A percentile compares a stretch with the other conserved stretches of the same genome.
phyloP scores from a whole-genome alignment of 2,797 vertebrate genomes.

The Melanotaenia maccullochi region DNA sequence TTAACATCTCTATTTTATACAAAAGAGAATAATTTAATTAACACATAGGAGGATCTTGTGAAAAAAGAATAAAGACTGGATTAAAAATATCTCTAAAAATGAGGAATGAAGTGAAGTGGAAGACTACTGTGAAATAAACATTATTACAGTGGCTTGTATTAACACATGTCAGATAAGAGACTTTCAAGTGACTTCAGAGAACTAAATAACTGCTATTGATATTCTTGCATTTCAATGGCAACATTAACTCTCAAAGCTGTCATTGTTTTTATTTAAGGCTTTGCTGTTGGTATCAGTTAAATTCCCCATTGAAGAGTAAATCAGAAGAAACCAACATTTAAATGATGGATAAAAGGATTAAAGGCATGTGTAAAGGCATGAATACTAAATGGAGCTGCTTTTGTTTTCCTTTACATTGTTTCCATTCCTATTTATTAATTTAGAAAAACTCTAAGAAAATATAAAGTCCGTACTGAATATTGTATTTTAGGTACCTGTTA shows the following conservation, averaged over 20 bases:
- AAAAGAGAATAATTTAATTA: background rate
- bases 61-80: too few species aligned
- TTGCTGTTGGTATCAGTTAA: slow-evolving; percentile 76
- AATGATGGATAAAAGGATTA: slow-evolving; percentile 79
- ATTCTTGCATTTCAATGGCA: slow-evolving; percentile 85
- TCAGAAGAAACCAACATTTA: slow-evolving; percentile 81
- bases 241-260: slow-evolving; percentile 85
- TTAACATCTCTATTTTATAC: background rate
- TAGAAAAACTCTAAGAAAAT: too few species aligned
- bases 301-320: slow-evolving; percentile 82
- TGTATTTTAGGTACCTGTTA: slow-evolving; percentile 1
- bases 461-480: slow-evolving; percentile 31
- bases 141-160: slow-evolving; percentile 78
- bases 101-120: slow-evolving; percentile 55
- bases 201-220: slow-evolving; percentile 84
- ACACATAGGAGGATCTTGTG: background rate
- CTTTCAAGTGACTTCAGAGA: slow-evolving; percentile 84
- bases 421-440: slow-evolving; percentile 3
- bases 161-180: slow-evolving; percentile 85
- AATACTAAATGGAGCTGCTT: slow-evolving; percentile 57
- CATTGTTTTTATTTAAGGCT: slow-evolving; percentile 85
- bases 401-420: slow-evolving; percentile 67
- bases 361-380: too few species aligned
- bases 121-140: slow-evolving; percentile 82
- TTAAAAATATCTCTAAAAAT: background rate